These are phyloP conservation scores for Pantherophis alleghaniensis DNA, from an alignment of 2,797 vertebrate species.

Conservation along the genomic window DNA sequence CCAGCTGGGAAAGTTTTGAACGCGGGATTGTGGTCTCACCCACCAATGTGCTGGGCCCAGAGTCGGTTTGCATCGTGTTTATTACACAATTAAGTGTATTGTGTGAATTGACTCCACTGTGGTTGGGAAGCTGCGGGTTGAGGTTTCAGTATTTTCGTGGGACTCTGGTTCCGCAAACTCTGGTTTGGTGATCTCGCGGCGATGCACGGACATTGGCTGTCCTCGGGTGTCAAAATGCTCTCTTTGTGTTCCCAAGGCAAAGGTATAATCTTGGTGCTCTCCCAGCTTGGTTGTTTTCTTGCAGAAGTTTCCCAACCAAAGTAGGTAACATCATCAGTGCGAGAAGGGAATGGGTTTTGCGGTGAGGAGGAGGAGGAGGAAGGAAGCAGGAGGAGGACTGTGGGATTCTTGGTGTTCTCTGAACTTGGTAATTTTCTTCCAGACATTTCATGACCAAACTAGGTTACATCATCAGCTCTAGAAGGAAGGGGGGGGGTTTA, in stretches of 20 bases:
- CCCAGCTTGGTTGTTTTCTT: too few species aligned
- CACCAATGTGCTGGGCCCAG: not conserved
- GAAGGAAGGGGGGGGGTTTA: too few species aligned
- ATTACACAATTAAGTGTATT: not conserved
- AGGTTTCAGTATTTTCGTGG: too few species aligned
- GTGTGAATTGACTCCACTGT: not conserved
- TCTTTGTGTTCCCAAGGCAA: not conserved
- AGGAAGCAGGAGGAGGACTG: not conserved
- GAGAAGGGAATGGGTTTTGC: too few species aligned
- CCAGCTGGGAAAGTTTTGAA: not conserved
- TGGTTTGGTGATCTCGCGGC: not conserved
- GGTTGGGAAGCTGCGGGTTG: not conserved
- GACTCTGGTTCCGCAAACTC: too few species aligned
- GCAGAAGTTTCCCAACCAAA: too few species aligned
- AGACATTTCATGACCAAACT: too few species aligned
- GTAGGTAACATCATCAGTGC: too few species aligned
- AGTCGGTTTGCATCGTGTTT: not conserved
- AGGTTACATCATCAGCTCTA: too few species aligned
- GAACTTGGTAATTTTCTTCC: too few species aligned
- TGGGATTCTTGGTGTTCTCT: not conserved
- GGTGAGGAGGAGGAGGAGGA: too few species aligned
- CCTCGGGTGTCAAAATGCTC: not conserved
- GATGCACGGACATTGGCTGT: not conserved
- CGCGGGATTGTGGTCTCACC: not conserved
- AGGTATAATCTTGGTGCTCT: not conserved